phyloP scores from a whole-genome alignment of 2,888 invertebrate species.

The Deroplatys truncata region DNA sequence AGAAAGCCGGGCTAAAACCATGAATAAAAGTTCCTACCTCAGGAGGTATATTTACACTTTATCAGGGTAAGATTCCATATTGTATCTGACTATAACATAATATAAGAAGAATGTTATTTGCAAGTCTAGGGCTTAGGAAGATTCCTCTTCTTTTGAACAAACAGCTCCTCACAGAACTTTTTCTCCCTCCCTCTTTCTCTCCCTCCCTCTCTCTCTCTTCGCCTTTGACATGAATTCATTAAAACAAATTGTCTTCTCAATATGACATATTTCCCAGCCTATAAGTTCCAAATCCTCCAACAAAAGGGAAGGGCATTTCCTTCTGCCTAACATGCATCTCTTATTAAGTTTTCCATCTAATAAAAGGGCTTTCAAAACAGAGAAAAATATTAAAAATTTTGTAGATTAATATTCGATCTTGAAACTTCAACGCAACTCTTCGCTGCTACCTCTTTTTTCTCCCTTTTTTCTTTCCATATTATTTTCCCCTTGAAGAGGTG shows the following conservation, averaged over 20 bases:
- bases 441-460: neutral
- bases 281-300: neutral
- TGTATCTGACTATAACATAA: neutral
- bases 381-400: slow-evolving; percentile 9
- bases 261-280: neutral
- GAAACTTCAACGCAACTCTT: neutral
- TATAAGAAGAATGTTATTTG: neutral
- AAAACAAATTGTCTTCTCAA: neutral
- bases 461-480: neutral
- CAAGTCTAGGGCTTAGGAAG: neutral
- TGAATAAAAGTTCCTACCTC: neutral
- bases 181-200: neutral
- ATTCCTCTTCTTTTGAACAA: neutral
- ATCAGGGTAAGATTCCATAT: neutral
- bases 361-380: neutral
- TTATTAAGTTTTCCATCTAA: slow-evolving; percentile 3
- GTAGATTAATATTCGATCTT: slow-evolving; percentile 7
- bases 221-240: neutral
- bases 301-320: neutral
- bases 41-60: neutral
- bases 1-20: too few relatives aligned
- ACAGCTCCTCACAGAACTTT: neutral
- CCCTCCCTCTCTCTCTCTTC: neutral
- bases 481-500: neutral
- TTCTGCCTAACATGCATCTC: neutral